These are phyloP conservation scores for Cygnus atratus DNA, from an alignment of 2,113 vertebrate genomes.

Conservation along the genomic window DNA sequence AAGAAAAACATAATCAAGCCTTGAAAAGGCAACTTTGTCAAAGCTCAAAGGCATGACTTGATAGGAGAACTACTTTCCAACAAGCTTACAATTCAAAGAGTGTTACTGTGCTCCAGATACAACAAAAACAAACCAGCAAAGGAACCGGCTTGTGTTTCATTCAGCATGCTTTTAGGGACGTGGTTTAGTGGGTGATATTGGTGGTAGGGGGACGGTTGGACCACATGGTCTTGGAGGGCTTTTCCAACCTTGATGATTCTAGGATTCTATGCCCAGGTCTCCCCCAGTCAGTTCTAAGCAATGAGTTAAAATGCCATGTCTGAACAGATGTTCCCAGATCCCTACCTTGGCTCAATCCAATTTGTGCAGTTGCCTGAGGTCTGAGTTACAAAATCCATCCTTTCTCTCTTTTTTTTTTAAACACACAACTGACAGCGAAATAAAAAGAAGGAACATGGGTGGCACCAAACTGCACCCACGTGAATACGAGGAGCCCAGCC, in stretches of 20 bases:
- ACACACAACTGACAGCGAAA: not conserved
- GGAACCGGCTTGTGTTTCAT: not conserved
- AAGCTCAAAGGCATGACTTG: not conserved
- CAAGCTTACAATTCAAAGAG: not conserved
- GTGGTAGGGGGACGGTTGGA: too few relatives aligned
- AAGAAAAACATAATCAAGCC: not conserved
- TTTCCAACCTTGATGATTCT: too few relatives aligned
- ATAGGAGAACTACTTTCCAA: not conserved
- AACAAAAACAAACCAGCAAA: not conserved
- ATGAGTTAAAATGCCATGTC: not conserved
- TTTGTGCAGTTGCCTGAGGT: not conserved
- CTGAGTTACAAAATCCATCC: not conserved
- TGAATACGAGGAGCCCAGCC: not conserved
- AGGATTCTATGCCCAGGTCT: too few relatives aligned
- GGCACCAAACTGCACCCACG: not conserved
- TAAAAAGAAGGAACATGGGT: not conserved
- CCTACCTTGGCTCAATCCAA: not conserved
- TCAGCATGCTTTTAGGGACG: not conserved
- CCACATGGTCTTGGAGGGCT: too few relatives aligned
- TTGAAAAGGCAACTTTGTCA: not conserved
- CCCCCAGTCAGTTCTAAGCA: not conserved
- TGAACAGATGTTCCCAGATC: not conserved
- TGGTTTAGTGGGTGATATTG: too few relatives aligned
- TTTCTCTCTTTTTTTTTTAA: not conserved
- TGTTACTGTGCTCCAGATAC: not conserved